Percentiles rank a stretch among this genome's conserved stretches.
These are phyloP conservation scores for Campoletis raptor DNA, from an alignment of 2,888 invertebrate genomes.

Conservation along the genomic window DNA sequence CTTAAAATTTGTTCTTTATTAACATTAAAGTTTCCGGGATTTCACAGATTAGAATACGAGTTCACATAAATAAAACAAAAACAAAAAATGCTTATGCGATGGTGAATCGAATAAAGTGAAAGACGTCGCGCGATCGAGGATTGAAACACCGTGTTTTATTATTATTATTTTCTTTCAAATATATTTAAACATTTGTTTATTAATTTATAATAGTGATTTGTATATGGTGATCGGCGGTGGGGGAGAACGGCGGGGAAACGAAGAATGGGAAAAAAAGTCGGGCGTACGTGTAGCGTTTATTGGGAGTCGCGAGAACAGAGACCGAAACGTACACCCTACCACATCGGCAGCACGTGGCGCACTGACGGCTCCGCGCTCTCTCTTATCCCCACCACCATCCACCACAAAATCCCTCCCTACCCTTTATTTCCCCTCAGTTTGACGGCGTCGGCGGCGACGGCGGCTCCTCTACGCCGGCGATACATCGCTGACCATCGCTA, in stretches of 20 bases:
- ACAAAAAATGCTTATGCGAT: too few relatives aligned
- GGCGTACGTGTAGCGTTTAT: conserved; percentile 35
- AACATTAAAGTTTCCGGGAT: conserved; percentile 1
- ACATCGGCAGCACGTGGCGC: conserved; percentile 85
- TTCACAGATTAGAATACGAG: not conserved
- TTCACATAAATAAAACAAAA: not conserved
- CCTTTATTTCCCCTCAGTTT: conserved; percentile 73
- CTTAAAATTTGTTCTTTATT: not conserved
- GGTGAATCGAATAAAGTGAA: not conserved
- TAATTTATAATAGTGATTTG: not conserved
- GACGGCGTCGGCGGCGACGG: conserved; percentile 60
- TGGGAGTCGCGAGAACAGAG: conserved; percentile 38
- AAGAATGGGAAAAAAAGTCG: conserved; percentile 23
- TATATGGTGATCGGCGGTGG: not conserved
- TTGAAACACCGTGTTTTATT: not conserved
- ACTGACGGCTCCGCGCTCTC: conserved; percentile 82
- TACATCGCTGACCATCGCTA: conserved; percentile 65
- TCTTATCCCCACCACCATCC: conserved; percentile 75
- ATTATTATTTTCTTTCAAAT: too few relatives aligned
- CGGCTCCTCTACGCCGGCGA: conserved; percentile 43
- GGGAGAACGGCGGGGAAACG: not conserved
- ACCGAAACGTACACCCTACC: conserved; percentile 80
- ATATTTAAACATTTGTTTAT: conserved; percentile 3
- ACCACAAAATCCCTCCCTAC: not conserved
- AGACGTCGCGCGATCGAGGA: not conserved